Evolutionary conservation across 2,113 vertebrate species (phyloP).

Genomic region (Acrocephalus arundinaceus): DNA sequence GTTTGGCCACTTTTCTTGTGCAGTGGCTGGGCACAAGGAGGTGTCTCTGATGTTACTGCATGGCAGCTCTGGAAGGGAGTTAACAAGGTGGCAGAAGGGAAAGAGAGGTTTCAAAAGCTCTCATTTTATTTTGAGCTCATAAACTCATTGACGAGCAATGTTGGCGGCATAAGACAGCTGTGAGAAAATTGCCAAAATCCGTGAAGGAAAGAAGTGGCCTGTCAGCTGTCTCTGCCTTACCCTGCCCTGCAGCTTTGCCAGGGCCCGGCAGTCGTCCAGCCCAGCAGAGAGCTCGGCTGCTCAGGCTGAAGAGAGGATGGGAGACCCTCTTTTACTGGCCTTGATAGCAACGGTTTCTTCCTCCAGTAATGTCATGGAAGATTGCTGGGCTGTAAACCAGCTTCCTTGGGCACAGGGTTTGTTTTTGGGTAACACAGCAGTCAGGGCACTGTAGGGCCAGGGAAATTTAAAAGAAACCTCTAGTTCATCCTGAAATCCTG

Average conservation of each 20-base stretch:
- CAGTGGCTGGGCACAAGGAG: neutral
- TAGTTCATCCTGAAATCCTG: neutral
- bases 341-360: neutral
- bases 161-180: neutral
- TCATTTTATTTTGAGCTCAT: constrained; percentile 42
- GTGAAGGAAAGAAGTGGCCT: constrained; percentile 44
- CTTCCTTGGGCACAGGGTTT: neutral
- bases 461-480: neutral
- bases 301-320: neutral
- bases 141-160: neutral
- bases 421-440: neutral
- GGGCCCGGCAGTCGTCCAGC: neutral
- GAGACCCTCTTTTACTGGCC: neutral
- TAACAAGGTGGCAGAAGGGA: neutral
- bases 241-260: constrained; percentile 19
- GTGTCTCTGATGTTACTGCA: constrained; percentile 37
- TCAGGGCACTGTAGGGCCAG: fast-evolving
- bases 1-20: constrained; percentile 17
- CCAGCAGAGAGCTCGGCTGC: neutral
- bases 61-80: constrained; percentile 32
- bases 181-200: constrained; percentile 57
- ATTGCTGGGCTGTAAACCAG: neutral
- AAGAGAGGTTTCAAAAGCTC: neutral
- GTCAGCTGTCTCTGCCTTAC: constrained; percentile 57
- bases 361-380: neutral